Base-by-base conservation (phyloP, 2,113 vertebrate genomes). In the Lophura nycthemera region DNA sequence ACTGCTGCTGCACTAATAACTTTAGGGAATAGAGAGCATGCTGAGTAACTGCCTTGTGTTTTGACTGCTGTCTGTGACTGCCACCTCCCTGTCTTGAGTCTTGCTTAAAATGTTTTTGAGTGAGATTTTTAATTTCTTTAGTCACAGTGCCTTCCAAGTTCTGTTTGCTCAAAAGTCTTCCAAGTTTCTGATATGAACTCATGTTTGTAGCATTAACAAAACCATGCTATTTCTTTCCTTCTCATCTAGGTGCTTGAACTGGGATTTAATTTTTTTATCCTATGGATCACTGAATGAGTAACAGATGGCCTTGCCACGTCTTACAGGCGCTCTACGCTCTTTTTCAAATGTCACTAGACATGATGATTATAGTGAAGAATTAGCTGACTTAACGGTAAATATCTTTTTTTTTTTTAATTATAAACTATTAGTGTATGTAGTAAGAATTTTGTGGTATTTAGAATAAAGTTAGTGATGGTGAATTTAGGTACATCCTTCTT, bases 301-400 rank as follows among this genome's bases (percentile, higher is more conserved):
- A 97, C 96, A 96, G 56, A 99, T 99, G 99, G 98, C 98, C 97
- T 98, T 99, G 97, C 99, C 99, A 83, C 98, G 99, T 65, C 98
- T 99, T 95, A 99, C 99, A 29, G 98, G 98, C 83, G 99, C 99
- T 21, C 97, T 99, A 90, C 98, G 99, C 95, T 99, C 99, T 88
- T 99, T 99, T 97, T 99, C 99, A 97, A 98, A 98, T 95, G 98
- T 99, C 98, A 99, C 98, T 97, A 99, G 98, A 96, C 98, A 98
- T 95, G 99, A 99, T 75, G 98, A 99, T 97, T 97, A 98, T 70
- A 97, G 91, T 67, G 98, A 98, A 73, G 98, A 99, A 92, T 97
- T 98, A 48, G 97, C 94, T 97, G 99, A 99, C 91, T 97, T 99
- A 90, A 98, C 97, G 98, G 99, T 99, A 98, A 98, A 96, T 73